phyloP scores from a whole-genome alignment of 1,140 invertebrate genomes.

The Goniozus legneri region DNA sequence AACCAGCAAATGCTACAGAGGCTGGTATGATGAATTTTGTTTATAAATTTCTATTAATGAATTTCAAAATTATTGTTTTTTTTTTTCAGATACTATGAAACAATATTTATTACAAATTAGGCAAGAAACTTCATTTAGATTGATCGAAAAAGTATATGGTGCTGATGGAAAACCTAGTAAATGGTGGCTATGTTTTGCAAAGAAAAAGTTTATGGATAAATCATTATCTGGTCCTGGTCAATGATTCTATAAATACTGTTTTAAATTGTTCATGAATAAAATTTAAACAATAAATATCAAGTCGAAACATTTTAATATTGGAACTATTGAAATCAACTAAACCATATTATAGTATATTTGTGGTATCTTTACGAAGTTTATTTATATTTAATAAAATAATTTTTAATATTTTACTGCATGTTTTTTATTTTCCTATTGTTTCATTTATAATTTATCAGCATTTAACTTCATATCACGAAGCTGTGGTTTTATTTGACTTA shows the following conservation, averaged over 20 bases:
- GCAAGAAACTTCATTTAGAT: slow-evolving; percentile 88
- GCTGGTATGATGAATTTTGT: slow-evolving; percentile 59
- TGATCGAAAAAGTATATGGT: slow-evolving; percentile 77
- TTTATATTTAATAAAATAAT: too few species aligned
- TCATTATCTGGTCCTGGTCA: slow-evolving; percentile 82
- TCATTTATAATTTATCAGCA: too few species aligned
- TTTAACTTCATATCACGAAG: too few species aligned
- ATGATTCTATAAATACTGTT: slow-evolving; percentile 27
- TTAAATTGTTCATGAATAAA: slow-evolving; percentile 5
- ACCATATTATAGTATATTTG: too few species aligned
- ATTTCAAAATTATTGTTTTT: slow-evolving; percentile 11
- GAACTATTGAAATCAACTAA: too few species aligned
- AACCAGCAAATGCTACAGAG: slow-evolving; percentile 74
- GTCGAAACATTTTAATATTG: too few species aligned
- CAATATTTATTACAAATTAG: slow-evolving; percentile 92
- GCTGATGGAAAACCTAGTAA: slow-evolving; percentile 95
- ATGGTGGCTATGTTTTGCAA: slow-evolving; percentile 99
- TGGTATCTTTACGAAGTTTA: too few species aligned
- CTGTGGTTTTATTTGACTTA: not conserved
- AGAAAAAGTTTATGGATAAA: slow-evolving; percentile 99
- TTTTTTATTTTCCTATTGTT: too few species aligned
- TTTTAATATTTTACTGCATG: too few species aligned
- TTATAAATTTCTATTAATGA: not conserved
- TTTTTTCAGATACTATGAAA: slow-evolving; percentile 77
- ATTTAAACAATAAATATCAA: too few species aligned